Conservation (phyloP, 2,113 vertebrate species). For the Oostethus manadensis region DNA sequence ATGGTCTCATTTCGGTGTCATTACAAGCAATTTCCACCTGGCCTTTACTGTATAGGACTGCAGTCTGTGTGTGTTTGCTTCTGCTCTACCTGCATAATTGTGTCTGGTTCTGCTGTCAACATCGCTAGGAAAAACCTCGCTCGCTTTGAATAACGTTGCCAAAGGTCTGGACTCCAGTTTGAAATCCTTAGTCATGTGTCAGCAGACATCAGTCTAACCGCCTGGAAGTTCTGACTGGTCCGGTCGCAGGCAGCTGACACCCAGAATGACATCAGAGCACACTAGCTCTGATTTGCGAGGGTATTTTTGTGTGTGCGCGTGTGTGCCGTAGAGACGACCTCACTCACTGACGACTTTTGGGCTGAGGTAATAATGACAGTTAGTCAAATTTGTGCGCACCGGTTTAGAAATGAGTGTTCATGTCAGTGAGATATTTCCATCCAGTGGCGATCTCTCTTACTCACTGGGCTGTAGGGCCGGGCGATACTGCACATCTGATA, state of each 20-base stretch:
- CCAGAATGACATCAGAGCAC: conserved; percentile 48
- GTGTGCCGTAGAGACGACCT: background rate
- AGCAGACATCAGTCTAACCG: conserved; percentile 27
- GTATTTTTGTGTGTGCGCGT: conserved; percentile 6
- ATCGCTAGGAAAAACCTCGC: conserved; percentile 40
- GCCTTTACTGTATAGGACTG: background rate
- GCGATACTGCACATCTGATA: too few relatives aligned
- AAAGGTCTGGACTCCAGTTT: conserved; percentile 33
- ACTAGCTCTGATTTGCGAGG: conserved; percentile 2
- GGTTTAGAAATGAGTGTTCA: background rate
- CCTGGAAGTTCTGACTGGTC: conserved; percentile 40
- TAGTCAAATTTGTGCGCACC: background rate
- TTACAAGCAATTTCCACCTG: background rate
- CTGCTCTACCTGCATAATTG: background rate
- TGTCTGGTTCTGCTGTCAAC: conserved; percentile 12
- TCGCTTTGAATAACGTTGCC: conserved; percentile 17
- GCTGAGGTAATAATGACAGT: background rate
- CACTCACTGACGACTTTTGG: background rate
- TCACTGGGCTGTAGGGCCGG: background rate
- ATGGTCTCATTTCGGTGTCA: too few relatives aligned
- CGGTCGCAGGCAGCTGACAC: conserved; percentile 22
- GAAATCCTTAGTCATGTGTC: conserved; percentile 33
- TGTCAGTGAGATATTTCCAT: background rate
- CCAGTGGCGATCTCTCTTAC: background rate
- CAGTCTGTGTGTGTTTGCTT: background rate